Conservation (phyloP, 2,113 vertebrate species). For the Oophaga pumilio region DNA sequence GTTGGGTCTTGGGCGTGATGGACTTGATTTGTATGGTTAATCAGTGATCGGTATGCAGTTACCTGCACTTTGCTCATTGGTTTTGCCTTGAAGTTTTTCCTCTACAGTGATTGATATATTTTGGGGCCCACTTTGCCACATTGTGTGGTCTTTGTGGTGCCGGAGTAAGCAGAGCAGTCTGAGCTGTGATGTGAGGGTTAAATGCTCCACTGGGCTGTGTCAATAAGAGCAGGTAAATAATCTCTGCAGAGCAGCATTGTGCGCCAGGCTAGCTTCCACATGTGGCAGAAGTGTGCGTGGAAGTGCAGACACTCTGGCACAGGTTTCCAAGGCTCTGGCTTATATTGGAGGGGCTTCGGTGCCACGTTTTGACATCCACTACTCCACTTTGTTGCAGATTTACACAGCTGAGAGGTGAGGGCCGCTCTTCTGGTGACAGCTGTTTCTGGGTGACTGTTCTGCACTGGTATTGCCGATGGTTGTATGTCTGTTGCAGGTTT, state of each 20-base stretch:
- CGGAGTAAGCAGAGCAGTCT: neutral
- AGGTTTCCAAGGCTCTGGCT: too few species aligned
- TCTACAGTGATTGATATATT: too few species aligned
- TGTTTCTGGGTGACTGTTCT: neutral
- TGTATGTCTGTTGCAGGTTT: neutral
- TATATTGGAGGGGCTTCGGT: too few species aligned
- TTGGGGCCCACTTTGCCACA: neutral
- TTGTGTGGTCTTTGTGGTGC: neutral
- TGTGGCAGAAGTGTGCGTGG: neutral
- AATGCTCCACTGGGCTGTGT: neutral
- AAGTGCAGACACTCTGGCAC: neutral
- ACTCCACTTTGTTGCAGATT: neutral
- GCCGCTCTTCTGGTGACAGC: neutral
- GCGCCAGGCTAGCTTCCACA: neutral
- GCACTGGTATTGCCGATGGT: neutral
- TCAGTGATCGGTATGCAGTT: neutral
- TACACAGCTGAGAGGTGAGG: neutral
- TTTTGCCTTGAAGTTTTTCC: neutral
- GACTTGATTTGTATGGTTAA: neutral
- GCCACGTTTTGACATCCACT: too few species aligned
- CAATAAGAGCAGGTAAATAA: constrained; percentile 26
- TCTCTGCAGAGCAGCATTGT: neutral
- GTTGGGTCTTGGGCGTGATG: neutral
- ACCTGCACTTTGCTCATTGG: neutral
- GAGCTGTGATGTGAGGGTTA: neutral